Evolutionary conservation across 2,113 vertebrate genomes (phyloP).

Genomic region (Dermatemys mawii): DNA sequence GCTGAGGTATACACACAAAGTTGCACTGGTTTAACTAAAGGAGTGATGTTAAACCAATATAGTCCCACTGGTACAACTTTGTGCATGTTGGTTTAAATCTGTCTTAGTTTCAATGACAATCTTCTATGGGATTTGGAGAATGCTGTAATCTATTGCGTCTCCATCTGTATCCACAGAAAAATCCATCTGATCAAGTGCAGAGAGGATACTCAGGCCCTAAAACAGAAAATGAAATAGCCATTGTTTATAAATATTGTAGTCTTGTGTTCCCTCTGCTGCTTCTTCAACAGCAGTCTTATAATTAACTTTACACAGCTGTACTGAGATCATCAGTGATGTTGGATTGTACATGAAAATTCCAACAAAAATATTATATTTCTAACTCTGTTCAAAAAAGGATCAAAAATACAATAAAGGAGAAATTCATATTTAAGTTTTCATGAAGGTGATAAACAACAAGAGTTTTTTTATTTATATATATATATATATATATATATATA

Average conservation of each 20-base stretch:
- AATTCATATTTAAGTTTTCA: background rate
- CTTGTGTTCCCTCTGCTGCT: background rate
- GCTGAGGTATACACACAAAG: background rate
- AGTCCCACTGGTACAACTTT: background rate
- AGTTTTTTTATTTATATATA: background rate
- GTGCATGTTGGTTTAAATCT: background rate
- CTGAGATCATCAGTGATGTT: background rate
- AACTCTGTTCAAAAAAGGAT: background rate
- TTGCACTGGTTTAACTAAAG: background rate
- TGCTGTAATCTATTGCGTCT: background rate
- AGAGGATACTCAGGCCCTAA: background rate
- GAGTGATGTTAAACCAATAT: accelerated
- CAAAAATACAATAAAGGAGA: too few species aligned
- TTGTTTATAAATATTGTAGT: too few species aligned
- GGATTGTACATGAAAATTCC: background rate
- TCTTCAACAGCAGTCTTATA: background rate
- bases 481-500: background rate
- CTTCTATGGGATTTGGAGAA: background rate
- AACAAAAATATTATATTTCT: background rate
- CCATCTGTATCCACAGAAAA: background rate
- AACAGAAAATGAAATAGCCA: background rate
- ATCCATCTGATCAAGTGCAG: background rate
- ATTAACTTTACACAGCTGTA: background rate
- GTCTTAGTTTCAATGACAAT: background rate
- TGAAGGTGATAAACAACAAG: background rate